Evolutionary conservation across 2,797 vertebrate genomes (phyloP), one percentile per base, ranked within the genome.

Genomic region (Notoglanidium macrostoma): DNA sequence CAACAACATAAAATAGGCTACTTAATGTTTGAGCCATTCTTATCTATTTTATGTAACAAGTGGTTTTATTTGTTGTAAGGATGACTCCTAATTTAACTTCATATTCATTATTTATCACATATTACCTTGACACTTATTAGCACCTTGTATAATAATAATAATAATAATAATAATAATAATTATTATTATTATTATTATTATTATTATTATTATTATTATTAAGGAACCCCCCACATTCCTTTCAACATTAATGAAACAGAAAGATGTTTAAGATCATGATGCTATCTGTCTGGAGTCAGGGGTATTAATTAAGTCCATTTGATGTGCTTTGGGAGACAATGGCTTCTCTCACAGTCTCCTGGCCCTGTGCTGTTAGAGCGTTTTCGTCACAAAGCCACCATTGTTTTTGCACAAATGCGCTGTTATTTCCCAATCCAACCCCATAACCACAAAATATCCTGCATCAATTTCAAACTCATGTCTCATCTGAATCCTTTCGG

Each of bases 301-400:
- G 51, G 84, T 85, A 89, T 83, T 87, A 88, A 88, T 89, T 74
- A 85, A 68, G 54, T 78, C 40, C 61, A 86, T 88, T 83, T 86
- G 54, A 78, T 77, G 87, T 61, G 84, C 84, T 74, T 19, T 26
- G 78, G 77, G 12, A 86, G 70, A 86, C 74, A 78, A 70, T 86
- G 72, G 40, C 40, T 88, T 40, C 55, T 61, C 26, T 77, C 57
- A 57, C 35, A 68, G 14, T 11, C 59, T 67, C 7, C 35, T 67
- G 55, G 84, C 54, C 35, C 70, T 35, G 72, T 54, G 59, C 84
- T 78, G 49, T 63, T 77, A 6, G 6, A 46, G 79, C n/a, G 29
- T 78, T 86, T 88, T 70, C 70, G 51, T 68, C 82, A 86, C 86
- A 67, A 77, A 61, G 72, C 59, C 40, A n/a, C 73, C 59, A 51